Percentiles rank a stretch among this genome's conserved stretches.
These are phyloP conservation scores for Trachemys scripta DNA, from an alignment of 2,113 vertebrate species.

Conservation along the genomic window DNA sequence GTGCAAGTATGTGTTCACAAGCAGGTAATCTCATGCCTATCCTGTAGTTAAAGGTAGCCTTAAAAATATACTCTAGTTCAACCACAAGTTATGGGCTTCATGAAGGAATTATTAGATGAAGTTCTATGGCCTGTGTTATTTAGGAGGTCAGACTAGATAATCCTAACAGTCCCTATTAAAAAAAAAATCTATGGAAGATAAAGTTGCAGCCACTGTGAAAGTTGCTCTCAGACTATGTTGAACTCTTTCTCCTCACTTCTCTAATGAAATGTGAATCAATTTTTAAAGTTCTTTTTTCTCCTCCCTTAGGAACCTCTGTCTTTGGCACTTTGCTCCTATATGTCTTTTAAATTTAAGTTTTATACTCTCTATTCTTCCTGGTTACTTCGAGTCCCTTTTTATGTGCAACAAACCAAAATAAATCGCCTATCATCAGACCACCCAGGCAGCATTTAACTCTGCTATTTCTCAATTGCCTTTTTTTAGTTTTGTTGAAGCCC, in stretches of 20 bases:
- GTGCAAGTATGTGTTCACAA: background rate
- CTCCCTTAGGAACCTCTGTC: background rate
- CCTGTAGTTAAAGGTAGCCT: background rate
- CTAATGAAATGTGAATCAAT: background rate
- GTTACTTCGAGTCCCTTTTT: conserved; percentile 27
- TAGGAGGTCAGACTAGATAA: background rate
- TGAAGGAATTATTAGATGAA: background rate
- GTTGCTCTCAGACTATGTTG: background rate
- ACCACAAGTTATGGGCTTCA: background rate
- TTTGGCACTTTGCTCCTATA: background rate
- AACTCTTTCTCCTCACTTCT: background rate
- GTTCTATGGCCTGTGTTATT: background rate
- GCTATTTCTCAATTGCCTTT: background rate
- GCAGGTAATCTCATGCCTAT: background rate
- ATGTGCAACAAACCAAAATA: background rate
- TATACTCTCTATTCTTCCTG: conserved; percentile 36
- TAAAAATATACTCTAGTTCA: background rate
- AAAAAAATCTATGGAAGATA: background rate
- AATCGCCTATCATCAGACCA: conserved; percentile 36
- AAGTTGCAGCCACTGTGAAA: background rate
- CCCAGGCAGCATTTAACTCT: background rate
- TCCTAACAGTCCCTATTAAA: background rate
- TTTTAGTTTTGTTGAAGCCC: background rate
- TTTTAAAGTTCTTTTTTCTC: conserved; percentile 34
- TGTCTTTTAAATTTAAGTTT: background rate